Evolutionary conservation across 1,140 invertebrate genomes (phyloP).

Genomic region (Augochlora pura): DNA sequence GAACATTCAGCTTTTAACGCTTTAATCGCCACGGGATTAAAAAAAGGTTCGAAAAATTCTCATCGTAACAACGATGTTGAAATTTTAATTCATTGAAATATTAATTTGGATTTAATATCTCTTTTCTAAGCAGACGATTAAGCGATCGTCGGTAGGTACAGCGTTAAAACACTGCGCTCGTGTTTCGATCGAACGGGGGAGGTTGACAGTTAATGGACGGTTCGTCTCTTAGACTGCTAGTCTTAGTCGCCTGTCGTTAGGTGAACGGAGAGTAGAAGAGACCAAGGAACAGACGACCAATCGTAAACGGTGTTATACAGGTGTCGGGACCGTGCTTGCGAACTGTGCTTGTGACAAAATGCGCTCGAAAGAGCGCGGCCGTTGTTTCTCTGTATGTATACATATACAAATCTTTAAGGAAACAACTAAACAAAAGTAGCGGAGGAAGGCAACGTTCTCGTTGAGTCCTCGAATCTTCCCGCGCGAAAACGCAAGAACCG

Average conservation of each 20-base stretch:
- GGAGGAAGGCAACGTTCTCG: not conserved
- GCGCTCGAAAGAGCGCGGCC: constrained; percentile 9
- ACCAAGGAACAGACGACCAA: constrained; percentile 66
- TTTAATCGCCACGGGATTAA: too few species aligned
- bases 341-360: constrained; percentile 76
- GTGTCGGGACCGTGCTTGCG: constrained; percentile 47
- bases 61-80: too few species aligned
- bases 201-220: constrained; percentile 30
- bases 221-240: constrained; percentile 36
- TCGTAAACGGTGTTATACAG: constrained; percentile 62
- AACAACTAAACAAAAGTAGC: not conserved
- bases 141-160: too few species aligned
- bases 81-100: too few species aligned
- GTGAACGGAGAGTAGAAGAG: constrained; percentile 64
- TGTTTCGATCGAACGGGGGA: not conserved
- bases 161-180: too few species aligned
- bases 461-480: too few species aligned
- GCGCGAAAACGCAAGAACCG: too few species aligned
- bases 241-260: constrained; percentile 36
- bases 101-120: too few species aligned
- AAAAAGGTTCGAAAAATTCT: too few species aligned
- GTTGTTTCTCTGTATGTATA: not conserved
- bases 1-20: too few species aligned
- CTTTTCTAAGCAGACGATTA: too few species aligned
- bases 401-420: not conserved